A percentile compares a stretch with the other conserved stretches of the same genome.
Conservation (phyloP, 2,797 vertebrate species). For the Eidolon dupreanum region DNA sequence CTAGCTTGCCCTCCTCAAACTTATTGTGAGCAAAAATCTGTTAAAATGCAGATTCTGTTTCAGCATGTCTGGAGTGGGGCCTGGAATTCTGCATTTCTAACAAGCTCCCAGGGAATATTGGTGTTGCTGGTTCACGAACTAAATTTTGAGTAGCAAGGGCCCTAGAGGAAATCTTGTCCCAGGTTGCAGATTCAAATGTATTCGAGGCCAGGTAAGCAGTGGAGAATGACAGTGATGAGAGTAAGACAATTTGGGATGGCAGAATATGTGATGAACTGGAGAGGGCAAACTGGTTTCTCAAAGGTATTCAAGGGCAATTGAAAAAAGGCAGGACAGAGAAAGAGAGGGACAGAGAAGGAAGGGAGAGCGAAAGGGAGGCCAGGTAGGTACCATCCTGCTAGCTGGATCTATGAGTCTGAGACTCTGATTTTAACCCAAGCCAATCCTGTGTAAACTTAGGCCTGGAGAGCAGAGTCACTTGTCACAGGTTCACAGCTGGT, state of each 20-base stretch:
- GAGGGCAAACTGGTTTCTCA: neutral
- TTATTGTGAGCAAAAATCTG: neutral
- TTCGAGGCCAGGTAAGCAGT: neutral
- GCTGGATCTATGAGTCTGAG: neutral
- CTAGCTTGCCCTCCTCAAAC: neutral
- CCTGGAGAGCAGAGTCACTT: neutral
- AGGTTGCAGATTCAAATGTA: neutral
- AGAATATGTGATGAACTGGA: neutral
- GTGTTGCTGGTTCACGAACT: neutral
- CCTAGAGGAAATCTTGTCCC: neutral
- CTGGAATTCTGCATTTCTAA: neutral
- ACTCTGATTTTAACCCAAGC: neutral
- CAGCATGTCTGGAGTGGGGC: neutral
- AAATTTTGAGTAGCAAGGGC: neutral
- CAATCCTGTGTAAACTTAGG: neutral
- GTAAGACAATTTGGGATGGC: neutral
- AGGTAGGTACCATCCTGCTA: neutral
- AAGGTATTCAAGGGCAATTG: neutral
- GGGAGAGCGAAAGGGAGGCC: neutral
- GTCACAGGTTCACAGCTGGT: neutral
- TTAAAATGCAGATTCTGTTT: neutral
- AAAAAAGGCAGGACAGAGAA: neutral
- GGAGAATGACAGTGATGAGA: neutral
- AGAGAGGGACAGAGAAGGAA: neutral
- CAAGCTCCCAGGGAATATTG: neutral